Base-by-base conservation (phyloP, 2,888 invertebrate genomes). In the Bellardia pandia region DNA sequence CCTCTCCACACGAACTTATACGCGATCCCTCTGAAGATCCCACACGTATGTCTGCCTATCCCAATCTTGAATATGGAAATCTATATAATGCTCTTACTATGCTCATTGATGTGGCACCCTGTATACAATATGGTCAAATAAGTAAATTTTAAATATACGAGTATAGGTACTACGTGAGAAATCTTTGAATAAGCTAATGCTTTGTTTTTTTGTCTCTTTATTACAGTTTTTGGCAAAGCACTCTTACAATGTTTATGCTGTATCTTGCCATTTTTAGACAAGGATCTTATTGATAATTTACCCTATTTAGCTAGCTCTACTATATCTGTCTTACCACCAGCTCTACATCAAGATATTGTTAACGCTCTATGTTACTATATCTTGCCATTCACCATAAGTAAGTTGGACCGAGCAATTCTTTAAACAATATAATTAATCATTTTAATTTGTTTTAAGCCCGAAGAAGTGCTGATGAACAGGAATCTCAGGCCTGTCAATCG, bases 41-140 rank as follows among this genome's bases (percentile, higher is more conserved):
- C 0, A 96, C 96, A 75, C 95, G 99, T 80, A 97, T 98, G 96
- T 96, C 97, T 40, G 95, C 99, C 72, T 99, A 98, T 94, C 99
- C 99, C 9, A 99, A 97, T 94, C 95, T 99, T 90, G 99, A 99
- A 94, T 99, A 99, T 94, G 98, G 98, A 93, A 98, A 98, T 75
- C 95, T 99, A 66, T 99, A 98, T 93, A 97, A 98, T 93, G 98
- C 98, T 30, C 95, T 99, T 78, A 96, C 93, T 88, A 94, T 94
- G 94, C 92, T 94, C 94, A 97, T 99, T 75, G 99, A 99, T 93
- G 97, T 98, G n/a, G 97, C 98, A 37, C 97, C 98, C 14, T 95
- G 97, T 85, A 96, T 99, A 89, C 98, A 98, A 93, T 96, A 97
- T 92, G 98, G 98, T 75, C 95, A 97, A 88, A 96, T 97, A 92